phyloP scores from a whole-genome alignment of 1,140 invertebrate genomes.

The fruit fly (Drosophila melanogaster) region DNA sequence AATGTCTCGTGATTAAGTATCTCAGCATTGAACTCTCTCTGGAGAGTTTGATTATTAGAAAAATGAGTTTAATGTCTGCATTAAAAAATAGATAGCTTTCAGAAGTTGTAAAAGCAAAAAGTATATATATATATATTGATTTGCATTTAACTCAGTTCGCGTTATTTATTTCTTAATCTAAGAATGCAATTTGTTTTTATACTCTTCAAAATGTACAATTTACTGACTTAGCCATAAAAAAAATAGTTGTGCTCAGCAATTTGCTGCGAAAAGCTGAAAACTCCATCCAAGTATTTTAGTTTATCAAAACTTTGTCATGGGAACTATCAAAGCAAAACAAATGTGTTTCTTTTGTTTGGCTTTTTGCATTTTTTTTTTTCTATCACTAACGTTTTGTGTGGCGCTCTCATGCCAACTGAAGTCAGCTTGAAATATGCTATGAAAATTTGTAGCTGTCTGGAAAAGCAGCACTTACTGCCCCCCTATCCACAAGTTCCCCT shows the following conservation, averaged over 20 bases:
- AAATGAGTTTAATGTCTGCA: slow-evolving; percentile 4
- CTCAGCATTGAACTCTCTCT: slow-evolving; percentile 4
- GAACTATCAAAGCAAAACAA: slow-evolving; percentile 39
- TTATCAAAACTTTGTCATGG: slow-evolving; percentile 17
- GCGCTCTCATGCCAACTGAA: slow-evolving; percentile 1
- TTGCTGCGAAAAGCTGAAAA: slow-evolving; percentile 24
- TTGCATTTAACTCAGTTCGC: neutral
- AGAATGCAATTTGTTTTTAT: neutral
- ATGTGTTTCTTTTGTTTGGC: slow-evolving; percentile 13
- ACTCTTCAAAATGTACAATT: neutral
- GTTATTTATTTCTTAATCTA: neutral
- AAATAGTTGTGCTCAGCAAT: slow-evolving; percentile 8
- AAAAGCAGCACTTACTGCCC: slow-evolving; percentile 11
- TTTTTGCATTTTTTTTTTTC: slow-evolving; percentile 8
- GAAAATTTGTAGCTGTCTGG: slow-evolving; percentile 23
- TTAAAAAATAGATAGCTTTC: neutral
- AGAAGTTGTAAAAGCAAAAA: neutral
- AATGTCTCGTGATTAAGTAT: slow-evolving; percentile 6
- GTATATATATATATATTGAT: neutral
- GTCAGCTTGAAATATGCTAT: slow-evolving; percentile 28
- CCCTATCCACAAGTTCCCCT: neutral
- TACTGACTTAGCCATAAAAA: neutral
- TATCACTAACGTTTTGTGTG: neutral
- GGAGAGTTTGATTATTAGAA: neutral
- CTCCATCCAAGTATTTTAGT: neutral